Percentiles rank a stretch among this genome's conserved stretches.
Evolutionary conservation across 2,113 vertebrate genomes (phyloP).

Genomic region (Lathamus discolor): DNA sequence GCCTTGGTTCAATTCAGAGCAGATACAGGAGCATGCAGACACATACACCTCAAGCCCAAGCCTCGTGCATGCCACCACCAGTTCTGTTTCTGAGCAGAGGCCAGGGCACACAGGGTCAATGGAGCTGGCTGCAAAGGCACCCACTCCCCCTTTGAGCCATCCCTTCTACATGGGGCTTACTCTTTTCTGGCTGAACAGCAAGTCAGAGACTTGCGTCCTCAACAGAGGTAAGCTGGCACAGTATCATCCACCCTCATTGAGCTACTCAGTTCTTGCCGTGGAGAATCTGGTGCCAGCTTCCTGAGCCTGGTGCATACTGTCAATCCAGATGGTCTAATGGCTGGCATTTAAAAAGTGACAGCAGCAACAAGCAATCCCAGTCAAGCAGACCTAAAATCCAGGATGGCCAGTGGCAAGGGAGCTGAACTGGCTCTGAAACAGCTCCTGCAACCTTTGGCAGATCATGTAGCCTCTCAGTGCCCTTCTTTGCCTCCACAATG

Average conservation of each 20-base stretch:
- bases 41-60: not conserved
- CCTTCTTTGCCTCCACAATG: not conserved
- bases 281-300: not conserved
- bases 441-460: not conserved
- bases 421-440: not conserved
- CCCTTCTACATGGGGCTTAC: not conserved
- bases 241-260: not conserved
- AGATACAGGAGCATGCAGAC: not conserved
- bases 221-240: not conserved
- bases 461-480: not conserved
- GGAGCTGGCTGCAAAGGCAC: not conserved
- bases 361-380: not conserved
- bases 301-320: not conserved
- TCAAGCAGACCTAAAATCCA: not conserved
- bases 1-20: not conserved
- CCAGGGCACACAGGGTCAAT: not conserved
- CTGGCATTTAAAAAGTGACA: constrained; percentile 28
- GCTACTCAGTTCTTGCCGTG: not conserved
- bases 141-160: not conserved
- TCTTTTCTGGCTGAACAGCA: not conserved
- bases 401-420: not conserved
- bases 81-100: not conserved
- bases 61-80: not conserved
- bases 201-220: not conserved
- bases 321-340: constrained; percentile 15